A percentile compares a stretch with the other conserved stretches of the same genome.
Evolutionary conservation across 1,140 invertebrate genomes (phyloP).

Genomic region (Hylaeus volcanicus): DNA sequence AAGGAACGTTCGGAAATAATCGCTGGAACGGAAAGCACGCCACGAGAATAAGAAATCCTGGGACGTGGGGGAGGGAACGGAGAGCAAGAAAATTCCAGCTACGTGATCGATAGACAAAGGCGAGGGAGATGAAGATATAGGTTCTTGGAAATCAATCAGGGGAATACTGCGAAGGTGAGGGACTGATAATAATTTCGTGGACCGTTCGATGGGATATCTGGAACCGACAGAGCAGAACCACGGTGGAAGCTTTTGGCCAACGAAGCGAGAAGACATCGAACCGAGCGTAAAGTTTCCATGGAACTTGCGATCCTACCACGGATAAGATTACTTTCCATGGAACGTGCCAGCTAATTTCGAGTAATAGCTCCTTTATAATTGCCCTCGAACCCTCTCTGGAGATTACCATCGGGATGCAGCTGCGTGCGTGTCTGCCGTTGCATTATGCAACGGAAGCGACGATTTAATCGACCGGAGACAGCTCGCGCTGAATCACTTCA

Average conservation of each 20-base stretch:
- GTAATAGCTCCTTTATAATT: conserved; percentile 19
- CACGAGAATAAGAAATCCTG: neutral
- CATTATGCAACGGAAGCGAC: conserved; percentile 30
- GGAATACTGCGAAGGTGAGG: neutral
- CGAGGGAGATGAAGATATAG: neutral
- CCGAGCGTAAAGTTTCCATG: neutral
- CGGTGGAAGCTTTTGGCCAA: neutral
- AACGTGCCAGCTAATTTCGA: conserved; percentile 29
- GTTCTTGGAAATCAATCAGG: neutral
- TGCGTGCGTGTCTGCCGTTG: conserved; percentile 16
- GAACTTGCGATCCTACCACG: neutral
- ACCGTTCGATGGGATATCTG: neutral
- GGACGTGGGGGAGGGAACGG: too few species aligned
- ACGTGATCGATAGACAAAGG: neutral
- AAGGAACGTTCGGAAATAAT: neutral
- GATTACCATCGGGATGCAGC: conserved; percentile 1
- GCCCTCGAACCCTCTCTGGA: neutral
- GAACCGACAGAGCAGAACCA: neutral
- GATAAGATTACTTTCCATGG: conserved; percentile 3
- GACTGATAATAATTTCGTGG: conserved; percentile 3
- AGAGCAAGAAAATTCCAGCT: neutral
- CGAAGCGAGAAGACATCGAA: neutral
- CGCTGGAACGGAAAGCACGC: neutral
- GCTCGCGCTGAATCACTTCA: neutral
- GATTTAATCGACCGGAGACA: conserved; percentile 39